Conservation (phyloP, 2,797 vertebrate genomes). For the Manis pentadactyla region DNA sequence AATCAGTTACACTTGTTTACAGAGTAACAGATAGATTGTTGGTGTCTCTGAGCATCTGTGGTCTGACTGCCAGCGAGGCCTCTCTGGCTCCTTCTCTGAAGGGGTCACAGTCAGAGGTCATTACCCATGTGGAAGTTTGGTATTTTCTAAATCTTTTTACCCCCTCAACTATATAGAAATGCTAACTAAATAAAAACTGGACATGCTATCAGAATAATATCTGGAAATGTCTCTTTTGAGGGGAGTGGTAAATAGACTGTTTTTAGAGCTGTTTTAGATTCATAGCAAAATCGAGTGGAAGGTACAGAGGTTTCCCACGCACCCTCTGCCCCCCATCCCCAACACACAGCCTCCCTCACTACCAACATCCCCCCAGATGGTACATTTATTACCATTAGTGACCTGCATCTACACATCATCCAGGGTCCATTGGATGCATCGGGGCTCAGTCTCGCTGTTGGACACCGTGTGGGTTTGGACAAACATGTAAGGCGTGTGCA, state of each 20-base stretch:
- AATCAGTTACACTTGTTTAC: neutral
- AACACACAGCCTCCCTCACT: neutral
- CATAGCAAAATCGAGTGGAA: neutral
- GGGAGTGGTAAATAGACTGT: too few relatives aligned
- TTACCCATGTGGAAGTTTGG: neutral
- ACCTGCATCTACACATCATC: neutral
- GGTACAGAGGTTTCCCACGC: neutral
- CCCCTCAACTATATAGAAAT: neutral
- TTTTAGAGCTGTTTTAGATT: neutral
- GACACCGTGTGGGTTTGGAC: neutral
- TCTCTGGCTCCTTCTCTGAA: neutral
- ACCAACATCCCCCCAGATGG: neutral
- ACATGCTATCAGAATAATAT: neutral
- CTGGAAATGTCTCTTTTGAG: neutral
- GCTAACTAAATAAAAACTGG: neutral
- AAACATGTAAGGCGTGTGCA: fast-evolving
- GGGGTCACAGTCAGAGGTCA: neutral
- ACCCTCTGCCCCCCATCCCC: too few relatives aligned
- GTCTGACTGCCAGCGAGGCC: neutral
- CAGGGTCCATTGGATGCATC: neutral
- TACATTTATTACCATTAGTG: fast-evolving
- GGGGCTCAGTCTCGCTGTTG: too few relatives aligned
- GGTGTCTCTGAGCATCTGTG: neutral
- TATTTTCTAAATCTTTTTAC: neutral
- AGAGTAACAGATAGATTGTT: too few relatives aligned